Conservation (phyloP, 2,113 vertebrate genomes). For the Podocnemis expansa region DNA sequence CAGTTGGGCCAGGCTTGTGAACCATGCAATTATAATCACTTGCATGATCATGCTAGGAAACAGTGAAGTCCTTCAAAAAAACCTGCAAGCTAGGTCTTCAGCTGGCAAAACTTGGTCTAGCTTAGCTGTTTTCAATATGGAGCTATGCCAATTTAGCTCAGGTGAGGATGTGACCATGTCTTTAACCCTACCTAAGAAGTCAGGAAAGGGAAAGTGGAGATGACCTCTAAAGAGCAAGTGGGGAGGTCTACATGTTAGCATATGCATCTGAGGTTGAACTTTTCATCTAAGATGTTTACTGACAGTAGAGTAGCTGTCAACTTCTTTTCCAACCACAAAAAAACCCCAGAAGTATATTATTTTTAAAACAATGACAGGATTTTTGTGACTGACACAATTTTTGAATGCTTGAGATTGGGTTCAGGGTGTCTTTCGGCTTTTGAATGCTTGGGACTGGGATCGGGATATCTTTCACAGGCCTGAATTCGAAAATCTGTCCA, state of each 20-base stretch:
- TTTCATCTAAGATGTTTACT: neutral
- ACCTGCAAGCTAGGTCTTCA: neutral
- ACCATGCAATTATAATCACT: accelerated
- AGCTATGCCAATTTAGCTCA: neutral
- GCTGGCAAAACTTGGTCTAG: neutral
- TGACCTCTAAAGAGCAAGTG: neutral
- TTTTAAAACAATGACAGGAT: neutral
- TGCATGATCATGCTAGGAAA: neutral
- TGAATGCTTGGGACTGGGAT: no score
- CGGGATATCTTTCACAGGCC: neutral
- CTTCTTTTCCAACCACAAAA: neutral
- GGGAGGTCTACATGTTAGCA: neutral
- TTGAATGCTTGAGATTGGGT: no score
- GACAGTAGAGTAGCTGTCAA: neutral
- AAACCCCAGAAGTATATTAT: neutral
- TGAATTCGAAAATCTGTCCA: neutral
- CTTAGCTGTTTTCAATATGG: neutral
- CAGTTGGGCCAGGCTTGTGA: no score
- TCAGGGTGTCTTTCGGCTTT: no score
- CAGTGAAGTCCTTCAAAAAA: neutral
- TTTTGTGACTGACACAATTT: neutral
- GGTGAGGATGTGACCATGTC: neutral
- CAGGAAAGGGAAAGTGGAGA: neutral
- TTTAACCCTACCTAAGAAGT: neutral
- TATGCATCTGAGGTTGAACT: neutral